A percentile compares a stretch with the other conserved stretches of the same genome.
phyloP scores from a whole-genome alignment of 1,140 invertebrate genomes.

The Alviniconcha marisindica region DNA sequence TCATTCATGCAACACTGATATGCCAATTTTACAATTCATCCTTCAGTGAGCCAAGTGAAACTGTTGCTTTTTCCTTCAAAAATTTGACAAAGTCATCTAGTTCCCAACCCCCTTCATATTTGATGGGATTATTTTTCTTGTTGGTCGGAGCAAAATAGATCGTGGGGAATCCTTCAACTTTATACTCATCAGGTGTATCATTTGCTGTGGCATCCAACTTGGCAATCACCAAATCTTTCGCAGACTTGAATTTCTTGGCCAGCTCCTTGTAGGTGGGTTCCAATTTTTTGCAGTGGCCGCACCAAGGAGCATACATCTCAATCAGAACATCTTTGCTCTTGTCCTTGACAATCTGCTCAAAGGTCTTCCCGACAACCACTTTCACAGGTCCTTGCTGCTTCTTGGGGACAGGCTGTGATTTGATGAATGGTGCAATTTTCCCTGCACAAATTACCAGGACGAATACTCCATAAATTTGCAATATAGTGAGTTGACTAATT shows the following conservation, averaged over 20 bases:
- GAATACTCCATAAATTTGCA: too few species aligned
- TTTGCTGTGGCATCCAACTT: conserved; percentile 99
- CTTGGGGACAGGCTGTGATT: conserved; percentile 95
- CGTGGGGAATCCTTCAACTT: conserved; percentile 96
- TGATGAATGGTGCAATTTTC: conserved; percentile 92
- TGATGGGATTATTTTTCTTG: conserved; percentile 86
- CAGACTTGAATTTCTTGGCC: conserved; percentile 89
- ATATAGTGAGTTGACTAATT: too few species aligned
- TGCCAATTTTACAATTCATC: conserved; percentile 72
- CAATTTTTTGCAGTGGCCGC: conserved; percentile 98
- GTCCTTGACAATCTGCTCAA: conserved; percentile 94
- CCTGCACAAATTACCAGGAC: conserved; percentile 66
- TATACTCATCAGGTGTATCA: conserved; percentile 92
- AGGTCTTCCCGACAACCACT: conserved; percentile 96
- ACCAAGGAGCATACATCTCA: conserved; percentile 99
- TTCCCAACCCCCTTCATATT: conserved; percentile 94
- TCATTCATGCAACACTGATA: too few species aligned
- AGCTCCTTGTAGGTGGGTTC: conserved; percentile 96
- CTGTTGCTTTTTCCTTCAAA: conserved; percentile 93
- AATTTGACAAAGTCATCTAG: conserved; percentile 97
- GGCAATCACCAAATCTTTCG: conserved; percentile 92
- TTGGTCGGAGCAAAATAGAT: conserved; percentile 96
- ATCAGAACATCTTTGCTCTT: conserved; percentile 94
- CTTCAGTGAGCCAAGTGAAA: conserved; percentile 68
- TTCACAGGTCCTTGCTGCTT: conserved; percentile 90